phyloP scores from a whole-genome alignment of 2,797 vertebrate species.

The Pseudochaenichthys georgianus region DNA sequence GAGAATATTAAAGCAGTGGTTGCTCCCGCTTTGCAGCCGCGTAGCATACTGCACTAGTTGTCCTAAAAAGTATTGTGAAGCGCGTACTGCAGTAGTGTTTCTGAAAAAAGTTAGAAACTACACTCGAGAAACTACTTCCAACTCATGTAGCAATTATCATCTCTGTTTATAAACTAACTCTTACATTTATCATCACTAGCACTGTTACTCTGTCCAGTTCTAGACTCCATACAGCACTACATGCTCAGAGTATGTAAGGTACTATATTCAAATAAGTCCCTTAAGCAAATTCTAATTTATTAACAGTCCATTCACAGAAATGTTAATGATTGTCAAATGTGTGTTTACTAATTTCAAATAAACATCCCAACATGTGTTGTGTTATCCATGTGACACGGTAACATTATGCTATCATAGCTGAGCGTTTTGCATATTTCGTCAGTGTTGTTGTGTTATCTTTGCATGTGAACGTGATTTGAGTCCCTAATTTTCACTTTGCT shows the following conservation, averaged over 20 bases:
- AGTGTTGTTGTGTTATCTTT: too few relatives aligned
- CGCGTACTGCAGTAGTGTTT: too few relatives aligned
- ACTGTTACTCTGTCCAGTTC: neutral
- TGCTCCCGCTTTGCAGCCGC: too few relatives aligned
- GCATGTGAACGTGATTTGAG: neutral
- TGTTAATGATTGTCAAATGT: neutral
- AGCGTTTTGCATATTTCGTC: neutral
- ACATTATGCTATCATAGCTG: neutral
- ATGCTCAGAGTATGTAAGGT: neutral
- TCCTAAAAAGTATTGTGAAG: too few relatives aligned
- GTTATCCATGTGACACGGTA: neutral
- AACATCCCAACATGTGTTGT: neutral
- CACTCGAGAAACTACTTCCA: too few relatives aligned
- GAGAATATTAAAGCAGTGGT: too few relatives aligned
- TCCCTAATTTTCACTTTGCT: neutral
- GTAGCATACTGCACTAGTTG: too few relatives aligned
- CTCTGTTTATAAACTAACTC: too few relatives aligned
- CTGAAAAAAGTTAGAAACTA: too few relatives aligned
- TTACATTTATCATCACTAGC: neutral
- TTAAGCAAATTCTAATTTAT: neutral
- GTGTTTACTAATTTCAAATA: neutral
- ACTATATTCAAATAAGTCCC: neutral
- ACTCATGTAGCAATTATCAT: too few relatives aligned
- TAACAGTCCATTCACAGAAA: neutral
- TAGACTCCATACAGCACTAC: neutral